Conservation (phyloP, 2,888 invertebrate genomes). For the Apodemia duryi region DNA sequence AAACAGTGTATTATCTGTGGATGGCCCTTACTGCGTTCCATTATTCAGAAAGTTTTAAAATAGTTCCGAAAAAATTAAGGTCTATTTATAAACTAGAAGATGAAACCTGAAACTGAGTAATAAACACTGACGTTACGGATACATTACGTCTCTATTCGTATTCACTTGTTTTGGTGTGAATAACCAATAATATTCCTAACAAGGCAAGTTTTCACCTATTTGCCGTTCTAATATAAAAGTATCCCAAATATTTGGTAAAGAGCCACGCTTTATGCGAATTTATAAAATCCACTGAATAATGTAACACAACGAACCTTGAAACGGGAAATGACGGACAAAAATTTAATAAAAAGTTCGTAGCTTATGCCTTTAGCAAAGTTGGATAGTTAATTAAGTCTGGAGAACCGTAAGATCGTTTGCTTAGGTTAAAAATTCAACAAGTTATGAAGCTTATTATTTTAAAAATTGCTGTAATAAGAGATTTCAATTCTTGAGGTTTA, state of each 20-base stretch:
- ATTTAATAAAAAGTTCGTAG: slow-evolving; percentile 30
- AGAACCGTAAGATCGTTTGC: slow-evolving; percentile 28
- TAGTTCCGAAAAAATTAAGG: too few species aligned
- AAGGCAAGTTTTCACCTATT: not conserved
- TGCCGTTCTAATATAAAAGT: not conserved
- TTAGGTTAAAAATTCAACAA: slow-evolving; percentile 31
- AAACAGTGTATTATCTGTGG: too few species aligned
- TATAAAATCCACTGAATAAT: slow-evolving; percentile 8
- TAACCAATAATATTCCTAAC: not conserved
- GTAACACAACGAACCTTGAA: slow-evolving; percentile 7
- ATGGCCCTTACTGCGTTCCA: too few species aligned
- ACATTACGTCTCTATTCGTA: too few species aligned
- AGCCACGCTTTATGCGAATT: slow-evolving; percentile 2
- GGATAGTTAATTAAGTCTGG: slow-evolving; percentile 36
- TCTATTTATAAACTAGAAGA: too few species aligned
- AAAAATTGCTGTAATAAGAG: not conserved
- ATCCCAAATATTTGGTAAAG: not conserved
- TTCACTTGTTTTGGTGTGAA: too few species aligned
- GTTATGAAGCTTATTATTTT: not conserved
- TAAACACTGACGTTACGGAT: too few species aligned
- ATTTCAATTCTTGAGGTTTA: too few species aligned
- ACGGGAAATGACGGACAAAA: slow-evolving; percentile 19
- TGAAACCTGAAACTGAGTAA: too few species aligned
- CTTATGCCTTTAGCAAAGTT: slow-evolving; percentile 29
- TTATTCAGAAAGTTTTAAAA: too few species aligned